A percentile compares a stretch with the other conserved stretches of the same genome.
phyloP scores from a whole-genome alignment of 2,888 invertebrate genomes.

The Halocaridina rubra region DNA sequence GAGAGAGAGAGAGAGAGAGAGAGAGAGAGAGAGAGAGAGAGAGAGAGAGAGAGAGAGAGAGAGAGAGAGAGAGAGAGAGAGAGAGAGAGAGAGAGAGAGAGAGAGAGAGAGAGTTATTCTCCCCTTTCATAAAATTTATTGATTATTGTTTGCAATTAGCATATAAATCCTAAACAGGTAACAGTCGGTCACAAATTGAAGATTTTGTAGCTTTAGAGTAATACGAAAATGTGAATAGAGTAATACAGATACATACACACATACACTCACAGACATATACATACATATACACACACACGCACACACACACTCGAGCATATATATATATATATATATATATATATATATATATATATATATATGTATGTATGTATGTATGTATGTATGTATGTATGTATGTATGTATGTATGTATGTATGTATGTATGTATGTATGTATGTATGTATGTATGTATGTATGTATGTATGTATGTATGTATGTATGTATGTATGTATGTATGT shows the following conservation, averaged over 20 bases:
- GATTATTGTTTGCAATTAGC: no score
- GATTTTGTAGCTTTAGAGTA: no score
- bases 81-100: neutral
- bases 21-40: neutral
- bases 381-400: neutral
- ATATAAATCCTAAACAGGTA: no score
- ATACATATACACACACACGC: neutral
- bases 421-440: neutral
- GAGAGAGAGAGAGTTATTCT: no score
- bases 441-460: neutral
- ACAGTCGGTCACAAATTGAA: no score
- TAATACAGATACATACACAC: no score
- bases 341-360: conserved; percentile 20
- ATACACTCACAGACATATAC: no score
- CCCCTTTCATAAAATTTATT: no score
- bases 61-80: neutral
- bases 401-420: neutral
- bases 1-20: neutral
- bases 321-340: conserved; percentile 15
- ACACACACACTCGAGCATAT: neutral
- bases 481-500: conserved; percentile 15
- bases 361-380: conserved; percentile 26
- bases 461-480: neutral
- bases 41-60: neutral
- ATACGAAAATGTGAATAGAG: no score